Evolutionary conservation across 2,888 invertebrate genomes (phyloP).

Genomic region (Chloroclystis v-ata): DNA sequence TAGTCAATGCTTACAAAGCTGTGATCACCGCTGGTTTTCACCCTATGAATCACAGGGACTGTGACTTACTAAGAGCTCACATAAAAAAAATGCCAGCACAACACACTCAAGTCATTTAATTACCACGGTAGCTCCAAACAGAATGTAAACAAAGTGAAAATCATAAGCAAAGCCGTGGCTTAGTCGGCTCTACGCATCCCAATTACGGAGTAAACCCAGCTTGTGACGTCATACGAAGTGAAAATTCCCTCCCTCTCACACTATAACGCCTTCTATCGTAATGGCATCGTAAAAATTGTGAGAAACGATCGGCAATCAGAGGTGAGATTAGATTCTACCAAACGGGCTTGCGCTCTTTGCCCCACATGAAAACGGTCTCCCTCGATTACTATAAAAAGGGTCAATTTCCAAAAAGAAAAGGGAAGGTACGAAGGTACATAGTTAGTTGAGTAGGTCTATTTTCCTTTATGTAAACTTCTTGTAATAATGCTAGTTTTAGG

Average conservation of each 20-base stretch:
- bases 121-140: too few species aligned
- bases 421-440: constrained; percentile 20
- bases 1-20: too few species aligned
- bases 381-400: constrained; percentile 35
- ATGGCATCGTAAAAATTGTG: constrained; percentile 65
- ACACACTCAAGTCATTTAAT: too few species aligned
- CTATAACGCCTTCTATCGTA: constrained; percentile 36
- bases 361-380: constrained; percentile 35
- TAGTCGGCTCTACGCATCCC: too few species aligned
- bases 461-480: constrained; percentile 17
- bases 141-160: too few species aligned
- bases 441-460: constrained; percentile 23
- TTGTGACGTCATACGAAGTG: neutral
- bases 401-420: constrained; percentile 51
- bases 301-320: constrained; percentile 62
- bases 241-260: constrained; percentile 26
- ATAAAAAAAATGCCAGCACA: too few species aligned
- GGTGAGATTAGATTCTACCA: constrained; percentile 57
- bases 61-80: too few species aligned
- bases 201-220: too few species aligned
- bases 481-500: constrained; percentile 4
- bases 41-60: too few species aligned
- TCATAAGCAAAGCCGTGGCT: too few species aligned
- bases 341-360: constrained; percentile 30
- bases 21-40: too few species aligned